These are phyloP conservation scores for Ardeotis arabs DNA, from an alignment of 2,113 vertebrate genomes.

Conservation along the genomic window DNA sequence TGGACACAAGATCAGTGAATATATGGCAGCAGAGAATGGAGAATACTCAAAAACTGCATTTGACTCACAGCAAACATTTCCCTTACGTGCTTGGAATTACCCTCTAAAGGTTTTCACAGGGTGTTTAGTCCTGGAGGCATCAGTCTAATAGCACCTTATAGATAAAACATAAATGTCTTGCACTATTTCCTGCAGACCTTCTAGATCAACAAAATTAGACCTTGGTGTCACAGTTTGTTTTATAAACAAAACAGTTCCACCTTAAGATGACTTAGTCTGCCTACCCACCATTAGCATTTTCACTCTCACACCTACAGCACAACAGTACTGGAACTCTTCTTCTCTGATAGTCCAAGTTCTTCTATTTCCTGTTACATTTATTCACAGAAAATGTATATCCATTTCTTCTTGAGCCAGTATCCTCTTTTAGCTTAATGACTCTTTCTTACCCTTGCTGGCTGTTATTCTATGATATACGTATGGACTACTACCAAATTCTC, in stretches of 20 bases:
- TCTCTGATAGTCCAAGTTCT: not conserved
- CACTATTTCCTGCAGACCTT: not conserved
- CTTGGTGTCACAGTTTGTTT: not conserved
- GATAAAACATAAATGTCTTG: not conserved
- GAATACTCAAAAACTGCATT: not conserved
- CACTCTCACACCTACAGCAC: not conserved
- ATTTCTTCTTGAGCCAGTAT: not conserved
- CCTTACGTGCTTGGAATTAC: not conserved
- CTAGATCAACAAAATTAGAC: not conserved
- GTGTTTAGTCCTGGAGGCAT: not conserved
- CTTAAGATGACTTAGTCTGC: not conserved
- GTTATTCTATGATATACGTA: not conserved
- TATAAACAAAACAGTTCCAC: not conserved
- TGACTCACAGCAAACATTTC: not conserved
- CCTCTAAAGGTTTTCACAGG: not conserved
- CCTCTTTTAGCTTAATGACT: not conserved
- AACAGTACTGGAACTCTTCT: not conserved
- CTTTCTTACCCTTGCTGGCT: not conserved
- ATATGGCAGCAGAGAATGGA: not conserved
- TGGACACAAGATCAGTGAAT: not conserved
- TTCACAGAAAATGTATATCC: not conserved
- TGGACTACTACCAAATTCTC: not conserved
- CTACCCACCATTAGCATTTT: not conserved
- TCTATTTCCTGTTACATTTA: not conserved
- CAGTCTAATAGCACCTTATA: not conserved